A percentile compares a stretch with the other conserved stretches of the same genome.
phyloP scores from a whole-genome alignment of 2,113 vertebrate species.

The Chloropsis hardwickii region DNA sequence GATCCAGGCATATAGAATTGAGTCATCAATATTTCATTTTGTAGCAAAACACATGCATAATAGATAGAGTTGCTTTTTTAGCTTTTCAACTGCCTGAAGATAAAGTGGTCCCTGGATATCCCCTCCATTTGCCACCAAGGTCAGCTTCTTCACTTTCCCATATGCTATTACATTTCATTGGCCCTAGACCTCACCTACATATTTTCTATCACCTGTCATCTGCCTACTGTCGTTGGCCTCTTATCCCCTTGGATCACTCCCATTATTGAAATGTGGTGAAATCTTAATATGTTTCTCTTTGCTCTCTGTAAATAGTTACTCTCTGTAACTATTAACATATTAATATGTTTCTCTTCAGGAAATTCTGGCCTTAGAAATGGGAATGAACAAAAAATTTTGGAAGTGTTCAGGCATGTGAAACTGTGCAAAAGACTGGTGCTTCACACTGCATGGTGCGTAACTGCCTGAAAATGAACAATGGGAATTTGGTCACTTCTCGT shows the following conservation, averaged over 20 bases:
- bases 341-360: not conserved
- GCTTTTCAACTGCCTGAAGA: not conserved
- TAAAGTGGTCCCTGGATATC: not conserved
- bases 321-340: not conserved
- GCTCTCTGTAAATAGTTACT: too few relatives aligned
- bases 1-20: not conserved
- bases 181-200: not conserved
- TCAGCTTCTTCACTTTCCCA: not conserved
- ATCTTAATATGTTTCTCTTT: not conserved
- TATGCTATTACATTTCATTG: not conserved
- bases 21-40: not conserved
- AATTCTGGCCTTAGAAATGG: not conserved
- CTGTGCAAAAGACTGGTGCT: not conserved
- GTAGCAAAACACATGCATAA: not conserved
- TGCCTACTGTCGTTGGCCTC: not conserved
- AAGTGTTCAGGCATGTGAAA: not conserved
- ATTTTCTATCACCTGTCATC: not conserved
- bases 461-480: not conserved
- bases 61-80: not conserved
- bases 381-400: not conserved
- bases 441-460: not conserved
- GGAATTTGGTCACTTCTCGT: not conserved
- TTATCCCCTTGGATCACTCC: not conserved
- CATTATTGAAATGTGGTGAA: not conserved
- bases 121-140: not conserved